A percentile compares a stretch with the other conserved stretches of the same genome.
phyloP scores from a whole-genome alignment of 30 jellyfish, hydroid and myxozoan species.

The Phacellophora camtschatica region DNA sequence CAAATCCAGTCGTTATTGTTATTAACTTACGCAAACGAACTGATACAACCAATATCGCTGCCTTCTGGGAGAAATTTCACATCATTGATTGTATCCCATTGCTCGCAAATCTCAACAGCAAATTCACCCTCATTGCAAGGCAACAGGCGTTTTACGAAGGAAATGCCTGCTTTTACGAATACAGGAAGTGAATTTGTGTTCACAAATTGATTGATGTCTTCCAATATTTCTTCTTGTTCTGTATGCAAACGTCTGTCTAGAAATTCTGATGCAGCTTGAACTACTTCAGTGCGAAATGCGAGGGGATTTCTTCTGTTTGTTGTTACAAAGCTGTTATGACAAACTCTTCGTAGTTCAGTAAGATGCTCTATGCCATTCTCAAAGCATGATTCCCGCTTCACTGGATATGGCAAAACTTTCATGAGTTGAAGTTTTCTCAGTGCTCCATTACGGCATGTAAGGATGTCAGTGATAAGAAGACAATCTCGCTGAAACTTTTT shows the following conservation, averaged over 20 bases:
- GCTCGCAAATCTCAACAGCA: constrained; percentile 25
- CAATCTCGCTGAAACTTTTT: too few species aligned
- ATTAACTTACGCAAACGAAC: constrained; percentile 17
- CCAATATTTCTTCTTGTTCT: constrained; percentile 25
- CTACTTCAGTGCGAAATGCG: constrained; percentile 46
- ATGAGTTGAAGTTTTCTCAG: neutral
- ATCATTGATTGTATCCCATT: constrained; percentile 4
- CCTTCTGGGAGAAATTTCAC: constrained; percentile 31
- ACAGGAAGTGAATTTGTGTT: neutral
- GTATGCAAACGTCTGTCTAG: constrained; percentile 34
- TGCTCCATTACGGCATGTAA: neutral
- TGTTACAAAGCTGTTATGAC: neutral
- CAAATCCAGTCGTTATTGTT: constrained; percentile 13
- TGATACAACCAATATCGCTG: neutral
- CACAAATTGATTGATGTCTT: constrained; percentile 18
- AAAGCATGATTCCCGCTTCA: neutral
- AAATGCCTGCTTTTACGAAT: neutral
- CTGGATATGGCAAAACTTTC: neutral
- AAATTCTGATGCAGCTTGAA: constrained; percentile 24
- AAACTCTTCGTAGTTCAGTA: neutral
- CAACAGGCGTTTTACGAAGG: constrained; percentile 36
- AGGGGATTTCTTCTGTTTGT: constrained; percentile 27
- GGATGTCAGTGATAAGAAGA: neutral
- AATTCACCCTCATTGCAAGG: constrained; percentile 24
- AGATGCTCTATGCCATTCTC: constrained; percentile 17